Evolutionary conservation across 1,140 invertebrate genomes (phyloP).

Genomic region (Ips nitidus): DNA sequence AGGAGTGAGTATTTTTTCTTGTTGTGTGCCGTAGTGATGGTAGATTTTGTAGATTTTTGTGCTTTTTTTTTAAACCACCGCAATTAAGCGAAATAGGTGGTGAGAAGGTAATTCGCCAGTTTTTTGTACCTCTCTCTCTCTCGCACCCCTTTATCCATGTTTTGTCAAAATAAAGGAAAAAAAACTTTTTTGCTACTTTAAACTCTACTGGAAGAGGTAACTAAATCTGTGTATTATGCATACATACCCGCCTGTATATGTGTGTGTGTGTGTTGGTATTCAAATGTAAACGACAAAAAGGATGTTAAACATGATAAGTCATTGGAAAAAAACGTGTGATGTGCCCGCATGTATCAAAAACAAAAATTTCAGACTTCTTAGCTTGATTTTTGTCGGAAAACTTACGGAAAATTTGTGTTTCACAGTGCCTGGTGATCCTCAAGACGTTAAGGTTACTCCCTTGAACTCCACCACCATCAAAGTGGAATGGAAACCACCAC

Average conservation of each 20-base stretch:
- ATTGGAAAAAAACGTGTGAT: conserved; percentile 43
- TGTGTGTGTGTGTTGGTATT: conserved; percentile 56
- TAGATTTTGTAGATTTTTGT: conserved; percentile 47
- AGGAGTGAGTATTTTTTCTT: conserved; percentile 53
- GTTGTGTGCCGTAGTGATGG: conserved; percentile 50
- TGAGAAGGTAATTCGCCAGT: too few species aligned
- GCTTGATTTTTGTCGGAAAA: not conserved
- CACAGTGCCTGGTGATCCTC: conserved; percentile 94
- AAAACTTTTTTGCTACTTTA: conserved; percentile 42
- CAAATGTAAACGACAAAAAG: conserved; percentile 50
- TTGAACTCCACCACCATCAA: conserved; percentile 92
- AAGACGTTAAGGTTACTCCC: conserved; percentile 80
- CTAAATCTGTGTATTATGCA: conserved; percentile 36
- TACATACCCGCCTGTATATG: conserved; percentile 23
- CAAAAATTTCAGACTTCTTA: not conserved
- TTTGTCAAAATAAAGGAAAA: too few species aligned
- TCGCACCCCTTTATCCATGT: too few species aligned
- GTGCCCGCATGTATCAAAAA: conserved; percentile 47
- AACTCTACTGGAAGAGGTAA: conserved; percentile 50
- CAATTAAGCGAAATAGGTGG: too few species aligned
- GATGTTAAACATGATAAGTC: conserved; percentile 39
- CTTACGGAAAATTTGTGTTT: conserved; percentile 31
- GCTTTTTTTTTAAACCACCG: conserved; percentile 27
- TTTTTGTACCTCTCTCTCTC: too few species aligned
- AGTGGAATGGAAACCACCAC: conserved; percentile 89